Evolutionary conservation across 2,888 invertebrate species (phyloP), one percentile per base, ranked within the genome.

Genomic region (Drosophila dives): DNA sequence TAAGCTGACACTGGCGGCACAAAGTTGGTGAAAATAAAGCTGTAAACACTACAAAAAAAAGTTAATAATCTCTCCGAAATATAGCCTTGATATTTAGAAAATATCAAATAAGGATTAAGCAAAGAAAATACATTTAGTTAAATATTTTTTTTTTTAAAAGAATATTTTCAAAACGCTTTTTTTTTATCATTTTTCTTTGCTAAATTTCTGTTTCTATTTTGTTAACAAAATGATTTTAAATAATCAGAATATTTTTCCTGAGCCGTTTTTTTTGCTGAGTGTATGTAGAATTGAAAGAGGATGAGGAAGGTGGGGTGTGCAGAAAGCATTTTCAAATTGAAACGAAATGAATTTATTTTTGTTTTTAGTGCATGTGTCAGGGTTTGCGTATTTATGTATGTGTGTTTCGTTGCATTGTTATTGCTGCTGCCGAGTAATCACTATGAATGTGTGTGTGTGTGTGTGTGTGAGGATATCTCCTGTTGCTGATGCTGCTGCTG

Each of bases 321-420:
- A 75, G 75, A 61, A 55, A 75, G 77, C 76, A 72, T 76, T 81
- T 83, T 77, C 86, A 79, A 70, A 77, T 74, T 75, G 78, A 76
- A 81, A 64, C 73, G 75, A 90, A 90, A 89, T 88, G 82, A 89
- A 89, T 89, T 86, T 86, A 83, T 78, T 82, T 80, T 75, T 85
- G 72, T 78, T 74, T 83, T 84, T 66, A 68, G 51, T 53, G 40
- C 49, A 15, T 54, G 54, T 68, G 64, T 61, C 56, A 56, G 59
- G 42, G 36, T 67, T 64, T 64, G 20, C 45, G 11, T 20, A 20
- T 20, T 45, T 20, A 3, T 40, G 20, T 51, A 65, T 48, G 60
- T 62, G 50, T 68, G 69, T 80, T 63, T 69, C 49, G 65, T 67
- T 81, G 86, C 69, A 84, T 84, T 87, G 87, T 86, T 86, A 64